A percentile compares a stretch with the other conserved stretches of the same genome.
Evolutionary conservation across 2,888 invertebrate genomes (phyloP).

Genomic region (Aelia acuminata): DNA sequence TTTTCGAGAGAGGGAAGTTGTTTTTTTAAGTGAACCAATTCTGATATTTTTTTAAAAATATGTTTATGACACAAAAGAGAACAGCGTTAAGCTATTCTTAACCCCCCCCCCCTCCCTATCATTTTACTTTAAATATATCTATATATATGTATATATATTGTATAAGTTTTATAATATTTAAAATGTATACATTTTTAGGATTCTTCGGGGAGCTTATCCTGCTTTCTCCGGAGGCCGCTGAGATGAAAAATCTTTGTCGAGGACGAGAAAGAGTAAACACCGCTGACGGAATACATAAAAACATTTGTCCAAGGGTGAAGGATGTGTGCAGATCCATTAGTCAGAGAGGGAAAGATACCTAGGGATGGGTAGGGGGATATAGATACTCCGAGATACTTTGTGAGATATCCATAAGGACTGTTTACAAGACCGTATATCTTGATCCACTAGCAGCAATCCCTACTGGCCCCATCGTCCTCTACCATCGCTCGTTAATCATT

Average conservation of each 20-base stretch:
- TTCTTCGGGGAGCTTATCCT: background rate
- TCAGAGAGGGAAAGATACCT: conserved; percentile 20
- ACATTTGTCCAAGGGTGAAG: conserved; percentile 23
- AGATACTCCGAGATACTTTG: conserved; percentile 1
- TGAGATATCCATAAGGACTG: conserved; percentile 33
- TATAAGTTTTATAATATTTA: no score
- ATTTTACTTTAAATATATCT: no score
- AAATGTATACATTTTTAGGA: no score
- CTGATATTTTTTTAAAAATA: no score
- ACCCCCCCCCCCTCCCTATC: no score
- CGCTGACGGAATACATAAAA: conserved; percentile 20
- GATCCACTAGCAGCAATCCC: background rate
- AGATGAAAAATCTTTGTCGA: conserved; percentile 11
- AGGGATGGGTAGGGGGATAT: no score
- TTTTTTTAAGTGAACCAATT: no score
- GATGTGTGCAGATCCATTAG: conserved; percentile 44
- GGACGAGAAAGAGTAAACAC: background rate
- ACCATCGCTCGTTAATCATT: conserved; percentile 30
- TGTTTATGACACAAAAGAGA: no score
- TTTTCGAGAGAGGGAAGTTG: no score
- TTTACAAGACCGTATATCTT: conserved; percentile 34
- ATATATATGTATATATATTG: no score
- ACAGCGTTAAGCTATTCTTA: no score
- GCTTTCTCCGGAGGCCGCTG: background rate
- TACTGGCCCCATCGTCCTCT: background rate